These are phyloP conservation scores for Macquaria ambigua DNA, from an alignment of 2,113 vertebrate genomes.

Conservation along the genomic window DNA sequence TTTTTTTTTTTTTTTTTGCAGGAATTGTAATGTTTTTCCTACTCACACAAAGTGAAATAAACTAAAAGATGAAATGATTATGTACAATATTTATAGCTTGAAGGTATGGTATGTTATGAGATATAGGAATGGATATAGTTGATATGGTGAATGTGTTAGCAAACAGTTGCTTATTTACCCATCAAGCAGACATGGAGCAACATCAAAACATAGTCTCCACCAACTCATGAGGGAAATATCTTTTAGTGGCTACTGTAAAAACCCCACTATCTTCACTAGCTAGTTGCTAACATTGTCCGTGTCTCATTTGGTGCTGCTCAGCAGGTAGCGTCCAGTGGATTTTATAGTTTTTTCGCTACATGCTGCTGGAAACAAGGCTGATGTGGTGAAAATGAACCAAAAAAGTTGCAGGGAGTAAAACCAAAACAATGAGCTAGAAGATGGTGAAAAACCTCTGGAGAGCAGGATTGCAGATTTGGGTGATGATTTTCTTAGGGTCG, in stretches of 20 bases:
- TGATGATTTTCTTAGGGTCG: not conserved
- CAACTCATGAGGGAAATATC: not conserved
- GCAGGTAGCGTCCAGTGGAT: too few species aligned
- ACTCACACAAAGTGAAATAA: not conserved
- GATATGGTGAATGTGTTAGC: not conserved
- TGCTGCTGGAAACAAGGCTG: not conserved
- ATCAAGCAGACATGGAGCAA: not conserved
- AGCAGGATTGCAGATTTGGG: too few species aligned
- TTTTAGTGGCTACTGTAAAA: not conserved
- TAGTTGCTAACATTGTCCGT: not conserved
- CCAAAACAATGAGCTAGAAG: too few species aligned
- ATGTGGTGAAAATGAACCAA: too few species aligned
- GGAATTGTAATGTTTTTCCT: not conserved
- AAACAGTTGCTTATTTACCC: not conserved
- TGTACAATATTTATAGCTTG: not conserved
- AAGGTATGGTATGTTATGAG: conserved; percentile 9
- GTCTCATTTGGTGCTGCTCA: not conserved
- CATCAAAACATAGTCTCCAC: too few species aligned
- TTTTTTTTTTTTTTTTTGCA: not conserved
- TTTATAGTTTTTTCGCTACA: not conserved
- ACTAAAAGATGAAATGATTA: not conserved
- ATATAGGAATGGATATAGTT: not conserved
- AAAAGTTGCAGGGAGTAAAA: too few species aligned
- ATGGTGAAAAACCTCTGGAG: not conserved
- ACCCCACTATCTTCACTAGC: not conserved